Percentiles rank a stretch among this genome's conserved stretches.
These are phyloP conservation scores for Cartodere bifasciata DNA, from an alignment of 2,888 invertebrate genomes.

Conservation along the genomic window DNA sequence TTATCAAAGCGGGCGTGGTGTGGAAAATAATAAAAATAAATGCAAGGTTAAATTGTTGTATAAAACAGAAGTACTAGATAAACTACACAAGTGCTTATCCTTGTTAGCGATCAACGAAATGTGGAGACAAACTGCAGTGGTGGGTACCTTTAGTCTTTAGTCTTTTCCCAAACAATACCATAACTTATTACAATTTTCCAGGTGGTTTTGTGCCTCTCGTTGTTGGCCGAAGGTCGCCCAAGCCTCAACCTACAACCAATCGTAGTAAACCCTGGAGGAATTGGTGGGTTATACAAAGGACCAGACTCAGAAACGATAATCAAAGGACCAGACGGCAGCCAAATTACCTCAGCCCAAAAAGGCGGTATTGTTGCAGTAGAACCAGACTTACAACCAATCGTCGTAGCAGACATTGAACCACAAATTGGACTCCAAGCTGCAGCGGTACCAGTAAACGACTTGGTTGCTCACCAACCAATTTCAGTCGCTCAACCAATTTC, in stretches of 20 bases:
- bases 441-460: neutral
- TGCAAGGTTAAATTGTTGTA: constrained; percentile 30
- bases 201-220: constrained; percentile 14
- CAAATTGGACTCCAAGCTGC: neutral
- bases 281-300: constrained; percentile 29
- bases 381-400: constrained; percentile 17
- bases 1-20: constrained; percentile 23
- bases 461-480: constrained; percentile 9
- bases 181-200: no score
- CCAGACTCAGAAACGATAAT: constrained; percentile 31
- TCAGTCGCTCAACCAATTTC: constrained; percentile 15
- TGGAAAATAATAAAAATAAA: constrained; percentile 22
- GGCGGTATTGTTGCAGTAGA: constrained; percentile 21
- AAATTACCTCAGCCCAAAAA: constrained; percentile 26
- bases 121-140: neutral
- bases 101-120: constrained; percentile 21
- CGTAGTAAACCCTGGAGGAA: constrained; percentile 25
- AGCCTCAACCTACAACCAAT: constrained; percentile 14
- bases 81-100: constrained; percentile 21
- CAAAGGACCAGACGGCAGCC: constrained; percentile 32
- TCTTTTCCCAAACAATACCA: no score
- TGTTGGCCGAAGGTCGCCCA: constrained; percentile 10
- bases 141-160: no score
- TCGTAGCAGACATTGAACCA: constrained; percentile 17
- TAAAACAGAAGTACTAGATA: constrained; percentile 26